phyloP scores from a whole-genome alignment of 2,888 invertebrate species.

The Timema podura region DNA sequence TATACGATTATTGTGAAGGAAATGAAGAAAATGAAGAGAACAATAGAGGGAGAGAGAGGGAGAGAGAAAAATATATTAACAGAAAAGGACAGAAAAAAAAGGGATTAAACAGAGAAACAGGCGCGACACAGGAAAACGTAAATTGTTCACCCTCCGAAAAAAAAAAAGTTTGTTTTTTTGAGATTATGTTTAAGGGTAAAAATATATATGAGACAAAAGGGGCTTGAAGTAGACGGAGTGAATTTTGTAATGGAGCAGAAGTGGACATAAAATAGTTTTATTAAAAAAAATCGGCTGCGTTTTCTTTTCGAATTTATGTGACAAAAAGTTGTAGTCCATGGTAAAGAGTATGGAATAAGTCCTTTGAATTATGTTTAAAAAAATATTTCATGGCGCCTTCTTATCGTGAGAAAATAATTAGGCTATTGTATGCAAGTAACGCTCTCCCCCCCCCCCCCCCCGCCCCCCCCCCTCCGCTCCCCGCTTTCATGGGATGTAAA shows the following conservation, averaged over 20 bases:
- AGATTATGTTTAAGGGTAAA: neutral
- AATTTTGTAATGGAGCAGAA: slow-evolving; percentile 10
- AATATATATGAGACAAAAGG: no score
- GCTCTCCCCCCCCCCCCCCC: no score
- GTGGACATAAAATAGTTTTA: slow-evolving; percentile 10
- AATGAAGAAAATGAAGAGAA: no score
- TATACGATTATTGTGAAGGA: no score
- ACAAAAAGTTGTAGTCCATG: slow-evolving; percentile 9
- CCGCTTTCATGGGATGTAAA: no score
- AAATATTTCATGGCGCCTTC: slow-evolving; percentile 11
- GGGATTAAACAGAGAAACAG: no score
- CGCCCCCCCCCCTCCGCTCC: no score
- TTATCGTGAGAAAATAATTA: slow-evolving; percentile 12
- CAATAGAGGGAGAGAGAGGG: no score
- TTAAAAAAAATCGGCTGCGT: slow-evolving; percentile 11
- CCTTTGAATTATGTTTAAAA: slow-evolving; percentile 1
- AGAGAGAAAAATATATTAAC: no score
- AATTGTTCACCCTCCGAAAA: no score
- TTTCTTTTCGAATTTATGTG: slow-evolving; percentile 13
- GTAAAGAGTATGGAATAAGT: slow-evolving; percentile 5
- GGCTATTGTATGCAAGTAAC: slow-evolving; percentile 4
- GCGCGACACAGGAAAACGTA: no score
- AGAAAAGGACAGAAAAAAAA: no score
- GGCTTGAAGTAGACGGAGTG: slow-evolving; percentile 4
- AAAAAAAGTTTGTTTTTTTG: neutral